Evolutionary conservation across 2,113 vertebrate species (phyloP).

Genomic region (Orthonyx spaldingii): DNA sequence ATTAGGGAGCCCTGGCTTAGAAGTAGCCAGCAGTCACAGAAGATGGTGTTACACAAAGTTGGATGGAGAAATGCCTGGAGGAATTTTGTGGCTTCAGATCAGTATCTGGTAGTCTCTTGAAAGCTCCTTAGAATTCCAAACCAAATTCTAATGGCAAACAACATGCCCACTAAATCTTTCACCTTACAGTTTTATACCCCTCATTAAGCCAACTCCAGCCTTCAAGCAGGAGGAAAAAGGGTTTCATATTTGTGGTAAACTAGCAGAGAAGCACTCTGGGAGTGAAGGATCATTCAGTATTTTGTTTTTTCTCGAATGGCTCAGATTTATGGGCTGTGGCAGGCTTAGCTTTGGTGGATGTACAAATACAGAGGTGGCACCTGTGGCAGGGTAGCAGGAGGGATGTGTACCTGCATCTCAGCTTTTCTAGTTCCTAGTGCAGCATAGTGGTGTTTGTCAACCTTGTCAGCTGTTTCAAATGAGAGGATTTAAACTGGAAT

Average conservation of each 20-base stretch:
- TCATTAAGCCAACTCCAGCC: neutral
- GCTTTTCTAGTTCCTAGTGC: neutral
- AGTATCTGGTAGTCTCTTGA: neutral
- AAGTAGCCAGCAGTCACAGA: neutral
- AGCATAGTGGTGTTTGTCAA: neutral
- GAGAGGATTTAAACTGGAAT: neutral
- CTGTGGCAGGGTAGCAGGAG: neutral
- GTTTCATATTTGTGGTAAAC: neutral
- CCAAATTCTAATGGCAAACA: slow-evolving; percentile 17
- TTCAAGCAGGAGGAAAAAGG: neutral
- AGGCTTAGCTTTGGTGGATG: neutral
- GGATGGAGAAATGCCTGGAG: slow-evolving; percentile 4
- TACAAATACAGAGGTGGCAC: neutral
- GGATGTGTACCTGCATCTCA: neutral
- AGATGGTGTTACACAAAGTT: neutral
- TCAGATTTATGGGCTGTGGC: neutral
- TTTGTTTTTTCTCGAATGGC: neutral
- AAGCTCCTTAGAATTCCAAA: slow-evolving; percentile 45
- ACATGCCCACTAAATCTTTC: neutral
- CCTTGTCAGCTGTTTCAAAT: neutral
- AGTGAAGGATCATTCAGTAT: neutral
- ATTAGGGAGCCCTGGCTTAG: neutral
- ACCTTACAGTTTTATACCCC: neutral
- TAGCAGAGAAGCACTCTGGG: neutral
- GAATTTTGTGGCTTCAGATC: slow-evolving; percentile 29